Percentiles rank a stretch among this genome's conserved stretches.
phyloP scores from a whole-genome alignment of 2,888 invertebrate species.

The Scaptomyza tumidula region DNA sequence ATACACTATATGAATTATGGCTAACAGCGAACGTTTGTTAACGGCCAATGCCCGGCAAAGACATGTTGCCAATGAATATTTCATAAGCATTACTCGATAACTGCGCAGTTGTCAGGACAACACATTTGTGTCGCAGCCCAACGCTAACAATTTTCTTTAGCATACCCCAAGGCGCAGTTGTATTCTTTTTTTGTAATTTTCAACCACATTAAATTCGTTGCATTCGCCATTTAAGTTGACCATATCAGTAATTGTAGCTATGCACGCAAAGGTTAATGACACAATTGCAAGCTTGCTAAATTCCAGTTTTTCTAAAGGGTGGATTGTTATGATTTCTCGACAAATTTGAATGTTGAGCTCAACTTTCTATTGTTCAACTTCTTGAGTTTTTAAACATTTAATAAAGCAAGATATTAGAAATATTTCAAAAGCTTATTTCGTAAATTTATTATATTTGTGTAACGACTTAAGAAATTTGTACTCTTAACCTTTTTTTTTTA shows the following conservation, averaged over 20 bases:
- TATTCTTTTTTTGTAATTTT: constrained; percentile 18
- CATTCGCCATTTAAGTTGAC: constrained; percentile 3
- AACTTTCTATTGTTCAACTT: too few relatives aligned
- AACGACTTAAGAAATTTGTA: too few relatives aligned
- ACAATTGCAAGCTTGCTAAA: neutral
- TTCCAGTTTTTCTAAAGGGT: neutral
- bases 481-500: too few relatives aligned
- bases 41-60: constrained; percentile 52
- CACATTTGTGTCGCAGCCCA: constrained; percentile 10
- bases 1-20: constrained; percentile 56
- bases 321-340: too few relatives aligned
- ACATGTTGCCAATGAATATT: constrained; percentile 61
- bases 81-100: constrained; percentile 49
- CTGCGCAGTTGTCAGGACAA: constrained; percentile 57
- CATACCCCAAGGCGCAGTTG: constrained; percentile 13
- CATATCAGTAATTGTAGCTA: neutral
- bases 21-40: constrained; percentile 22
- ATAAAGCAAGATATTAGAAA: too few relatives aligned
- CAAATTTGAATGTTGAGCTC: too few relatives aligned
- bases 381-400: too few relatives aligned
- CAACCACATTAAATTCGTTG: neutral
- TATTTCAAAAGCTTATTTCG: too few relatives aligned
- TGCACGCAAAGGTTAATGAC: neutral
- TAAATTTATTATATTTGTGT: too few relatives aligned
- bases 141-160: constrained; percentile 18